Percentiles rank a stretch among this genome's conserved stretches.
Evolutionary conservation across 2,888 invertebrate species (phyloP).

Genomic region (Polydrusus cervinus): DNA sequence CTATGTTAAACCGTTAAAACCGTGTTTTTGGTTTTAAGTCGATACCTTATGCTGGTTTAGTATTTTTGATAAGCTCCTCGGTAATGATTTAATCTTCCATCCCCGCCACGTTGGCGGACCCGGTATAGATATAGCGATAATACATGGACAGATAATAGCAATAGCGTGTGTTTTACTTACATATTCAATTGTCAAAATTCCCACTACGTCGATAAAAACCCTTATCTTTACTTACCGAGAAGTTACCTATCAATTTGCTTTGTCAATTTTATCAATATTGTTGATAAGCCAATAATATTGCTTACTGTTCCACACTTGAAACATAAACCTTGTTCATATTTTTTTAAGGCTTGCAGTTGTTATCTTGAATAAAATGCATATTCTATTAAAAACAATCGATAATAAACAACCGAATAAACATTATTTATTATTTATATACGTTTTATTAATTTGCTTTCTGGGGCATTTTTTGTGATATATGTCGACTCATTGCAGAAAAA

Average conservation of each 20-base stretch:
- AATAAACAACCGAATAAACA: background rate
- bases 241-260: background rate
- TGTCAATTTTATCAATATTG: background rate
- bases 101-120: too few species aligned
- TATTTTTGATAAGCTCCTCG: too few species aligned
- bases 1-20: too few species aligned
- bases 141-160: too few species aligned
- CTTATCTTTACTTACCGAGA: background rate
- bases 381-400: constrained; percentile 1
- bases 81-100: too few species aligned
- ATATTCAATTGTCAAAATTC: too few species aligned
- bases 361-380: constrained; percentile 19
- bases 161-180: too few species aligned
- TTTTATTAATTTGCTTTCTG: background rate
- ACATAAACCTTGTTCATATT: background rate
- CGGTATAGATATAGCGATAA: too few species aligned
- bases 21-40: too few species aligned
- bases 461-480: background rate
- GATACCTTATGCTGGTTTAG: too few species aligned
- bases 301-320: background rate
- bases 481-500: constrained; percentile 15
- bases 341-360: background rate
- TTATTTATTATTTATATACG: background rate
- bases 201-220: background rate
- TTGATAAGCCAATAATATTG: constrained; percentile 8